phyloP scores from a whole-genome alignment of 2,113 vertebrate genomes.

The Zonotrichia leucophrys region DNA sequence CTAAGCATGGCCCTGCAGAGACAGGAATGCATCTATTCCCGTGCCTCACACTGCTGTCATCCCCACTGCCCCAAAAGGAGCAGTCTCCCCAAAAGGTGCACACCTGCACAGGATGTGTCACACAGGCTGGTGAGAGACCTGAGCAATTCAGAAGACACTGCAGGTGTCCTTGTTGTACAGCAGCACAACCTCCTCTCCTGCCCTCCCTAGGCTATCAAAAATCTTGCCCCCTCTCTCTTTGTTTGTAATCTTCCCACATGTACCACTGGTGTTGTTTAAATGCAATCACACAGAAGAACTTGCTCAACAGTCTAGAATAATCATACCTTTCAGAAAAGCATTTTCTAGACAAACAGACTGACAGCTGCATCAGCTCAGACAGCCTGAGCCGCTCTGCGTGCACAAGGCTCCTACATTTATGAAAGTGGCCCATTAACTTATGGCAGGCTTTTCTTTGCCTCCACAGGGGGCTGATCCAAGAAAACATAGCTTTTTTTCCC shows the following conservation, averaged over 20 bases:
- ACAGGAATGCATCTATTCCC: background rate
- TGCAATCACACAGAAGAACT: constrained; percentile 35
- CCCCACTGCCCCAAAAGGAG: background rate
- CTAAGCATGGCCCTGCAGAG: background rate
- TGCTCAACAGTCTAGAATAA: constrained; percentile 64
- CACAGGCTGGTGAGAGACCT: background rate
- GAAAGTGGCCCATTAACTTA: background rate
- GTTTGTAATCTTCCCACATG: background rate
- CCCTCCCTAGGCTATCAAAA: rapidly evolving
- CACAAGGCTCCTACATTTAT: background rate
- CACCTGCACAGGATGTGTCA: rapidly evolving
- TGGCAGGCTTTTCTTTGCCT: constrained; percentile 26
- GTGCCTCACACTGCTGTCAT: rapidly evolving
- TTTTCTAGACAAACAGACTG: constrained; percentile 39
- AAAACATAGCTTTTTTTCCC: background rate
- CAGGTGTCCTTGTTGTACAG: background rate
- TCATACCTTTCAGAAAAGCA: constrained; percentile 51
- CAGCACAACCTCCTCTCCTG: background rate
- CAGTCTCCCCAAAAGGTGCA: background rate
- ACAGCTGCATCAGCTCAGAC: background rate
- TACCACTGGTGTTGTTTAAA: background rate
- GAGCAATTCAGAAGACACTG: background rate
- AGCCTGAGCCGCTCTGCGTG: background rate
- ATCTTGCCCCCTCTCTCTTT: background rate
- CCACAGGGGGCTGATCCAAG: background rate